Base-by-base conservation (phyloP, 2,888 invertebrate species). In the Protophormia terraenovae region DNA sequence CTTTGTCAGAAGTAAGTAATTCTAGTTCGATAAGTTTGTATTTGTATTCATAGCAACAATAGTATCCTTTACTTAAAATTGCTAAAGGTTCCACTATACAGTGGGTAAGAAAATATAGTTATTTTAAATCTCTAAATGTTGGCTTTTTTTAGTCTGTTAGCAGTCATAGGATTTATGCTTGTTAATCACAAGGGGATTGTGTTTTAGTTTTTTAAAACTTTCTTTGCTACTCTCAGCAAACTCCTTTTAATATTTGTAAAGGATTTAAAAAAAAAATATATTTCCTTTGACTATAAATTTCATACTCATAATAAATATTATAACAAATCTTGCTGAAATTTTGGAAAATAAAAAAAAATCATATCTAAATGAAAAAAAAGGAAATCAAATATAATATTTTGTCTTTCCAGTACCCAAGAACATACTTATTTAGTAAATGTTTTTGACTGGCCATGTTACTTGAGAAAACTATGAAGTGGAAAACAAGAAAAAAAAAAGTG, bases 361-460 rank as follows among this genome's bases (percentile, higher is more conserved):
- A 29, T 12, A 12, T 19, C 38, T 5, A 19, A 64, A 32, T 32
- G 7, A 8, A 16, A 32, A 16, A 19, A 32, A 35, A 14, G 22
- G 22, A 35, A 38, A 38, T 24, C 24, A 64, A 38, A 62, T 16
- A 41, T 64, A 64, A 22, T 3, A n/a, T 24, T 64, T 38, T 64
- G 2, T 41, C 41, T 64, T 50, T 14, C 12, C 12, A 47, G 16
- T 32, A 29, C 7, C 22, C 35, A 27, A 3, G 29, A 67, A 35
- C 47, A n/a, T n/a, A n/a, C n/a, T n/a, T n/a, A n/a, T n/a, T n/a
- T 7, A 32, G 32, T 32, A 53, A 41, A 53, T 76, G 55, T 29
- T 27, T 76, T 66, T 27, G 66, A 29, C 66, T 76, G 66, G 41
- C 55, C 66, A 66, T 76, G 66, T 55, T 55, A 76, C 41, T 76